A percentile compares a stretch with the other conserved stretches of the same genome.
Conservation (phyloP, 2,113 vertebrate species). For the Parus major region DNA sequence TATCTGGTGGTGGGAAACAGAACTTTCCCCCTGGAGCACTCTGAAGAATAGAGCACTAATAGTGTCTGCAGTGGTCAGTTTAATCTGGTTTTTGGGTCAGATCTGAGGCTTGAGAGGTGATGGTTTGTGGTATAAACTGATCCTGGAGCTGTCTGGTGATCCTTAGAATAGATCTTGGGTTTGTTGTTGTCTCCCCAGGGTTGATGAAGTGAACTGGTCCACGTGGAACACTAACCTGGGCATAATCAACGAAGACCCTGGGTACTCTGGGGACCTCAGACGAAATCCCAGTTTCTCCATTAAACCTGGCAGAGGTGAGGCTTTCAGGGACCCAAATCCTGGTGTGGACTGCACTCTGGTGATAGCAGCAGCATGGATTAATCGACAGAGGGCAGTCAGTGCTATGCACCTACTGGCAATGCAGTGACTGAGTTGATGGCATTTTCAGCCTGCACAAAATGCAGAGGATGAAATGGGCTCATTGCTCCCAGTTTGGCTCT, state of each 20-base stretch:
- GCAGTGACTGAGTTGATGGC: neutral
- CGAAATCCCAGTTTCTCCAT: constrained; percentile 72
- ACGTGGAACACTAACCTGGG: constrained; percentile 93
- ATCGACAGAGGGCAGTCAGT: neutral
- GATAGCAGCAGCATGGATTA: neutral
- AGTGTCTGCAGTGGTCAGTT: neutral
- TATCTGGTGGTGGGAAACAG: neutral
- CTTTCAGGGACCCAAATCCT: neutral
- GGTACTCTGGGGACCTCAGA: constrained; percentile 76
- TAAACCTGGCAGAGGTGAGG: constrained; percentile 77
- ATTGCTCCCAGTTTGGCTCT: neutral
- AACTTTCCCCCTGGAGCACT: neutral
- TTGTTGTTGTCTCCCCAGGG: constrained; percentile 73
- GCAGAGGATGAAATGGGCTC: neutral
- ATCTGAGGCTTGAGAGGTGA: neutral
- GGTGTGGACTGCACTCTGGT: neutral
- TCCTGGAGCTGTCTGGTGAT: neutral
- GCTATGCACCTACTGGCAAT: neutral
- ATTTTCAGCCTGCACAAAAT: neutral
- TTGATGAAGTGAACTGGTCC: constrained; percentile 97
- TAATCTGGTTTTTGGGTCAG: neutral
- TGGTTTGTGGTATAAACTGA: neutral
- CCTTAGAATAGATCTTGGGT: neutral
- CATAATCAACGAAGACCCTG: constrained; percentile 94
- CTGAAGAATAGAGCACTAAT: neutral